Evolutionary conservation across 2,888 invertebrate species (phyloP), one percentile per base, ranked within the genome.

Genomic region (Proisotoma minuta): DNA sequence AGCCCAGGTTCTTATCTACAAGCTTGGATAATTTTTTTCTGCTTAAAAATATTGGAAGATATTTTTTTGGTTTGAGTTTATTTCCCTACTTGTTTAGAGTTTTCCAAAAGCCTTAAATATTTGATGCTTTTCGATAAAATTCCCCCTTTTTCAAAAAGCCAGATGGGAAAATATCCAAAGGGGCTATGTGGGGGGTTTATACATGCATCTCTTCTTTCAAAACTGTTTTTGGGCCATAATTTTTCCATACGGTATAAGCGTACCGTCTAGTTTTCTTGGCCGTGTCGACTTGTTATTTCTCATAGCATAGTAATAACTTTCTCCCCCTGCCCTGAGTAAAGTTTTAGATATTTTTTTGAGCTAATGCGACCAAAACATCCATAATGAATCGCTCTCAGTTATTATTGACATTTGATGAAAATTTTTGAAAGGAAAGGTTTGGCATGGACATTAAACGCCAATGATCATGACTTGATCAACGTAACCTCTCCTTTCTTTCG

Each of bases 111-210:
- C 57, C 61, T 1, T 59, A 22, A 8, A 63, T 1, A 3, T 56
- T 61, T 22, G 15, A 57, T 18, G 63, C 59, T 5, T 43, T 51
- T 12, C 54, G 5, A 3, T 34, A 10, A 23, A 53, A 57, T 12
- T 15, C 63, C 57, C 2, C 49, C 29, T 61, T 43, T 39, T 66
- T 63, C 2, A 66, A 26, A 40, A 34, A 63, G 1, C 64, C 66
- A 43, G 62, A 66, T 1, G 59, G 61, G 22, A 59, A 63, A 43
- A 64, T 62, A 18, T 64, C 64, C 61, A 64, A 59, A 1, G 59
- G 59, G 15, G 57, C 59, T 3, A 51, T n/a, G 23, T 64, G 62
- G n/a, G 62, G 64, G 24, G 54, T 39, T 23, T 66, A 57, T 1
- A 59, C 58, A 28, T 61, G 64, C 10, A 62, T 64, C 2, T 59